A percentile compares a stretch with the other conserved stretches of the same genome.
Conservation (phyloP, 2,797 vertebrate genomes). For the Cheirogaleus major region DNA sequence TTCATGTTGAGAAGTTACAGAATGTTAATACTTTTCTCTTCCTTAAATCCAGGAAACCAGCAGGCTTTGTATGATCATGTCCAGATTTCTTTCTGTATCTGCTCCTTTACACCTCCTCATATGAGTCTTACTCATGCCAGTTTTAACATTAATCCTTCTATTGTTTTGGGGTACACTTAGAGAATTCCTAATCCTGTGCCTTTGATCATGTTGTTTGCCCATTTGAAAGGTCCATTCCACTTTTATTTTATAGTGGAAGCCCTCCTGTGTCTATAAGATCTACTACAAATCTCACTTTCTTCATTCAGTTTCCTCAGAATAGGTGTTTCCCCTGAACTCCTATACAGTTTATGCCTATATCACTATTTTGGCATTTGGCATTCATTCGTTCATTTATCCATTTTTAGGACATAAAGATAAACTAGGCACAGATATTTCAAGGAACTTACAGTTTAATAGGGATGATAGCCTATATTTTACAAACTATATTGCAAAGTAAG, state of each 20-base stretch:
- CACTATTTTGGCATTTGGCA: background rate
- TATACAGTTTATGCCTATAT: background rate
- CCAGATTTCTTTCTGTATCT: background rate
- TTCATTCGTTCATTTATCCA: background rate
- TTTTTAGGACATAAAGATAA: conserved; percentile 6
- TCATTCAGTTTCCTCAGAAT: background rate
- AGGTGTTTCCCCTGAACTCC: background rate
- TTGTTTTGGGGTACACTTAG: background rate
- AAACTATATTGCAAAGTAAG: background rate
- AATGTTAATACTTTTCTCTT: background rate
- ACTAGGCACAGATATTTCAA: conserved; percentile 4
- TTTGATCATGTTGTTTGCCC: background rate
- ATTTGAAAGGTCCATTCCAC: background rate
- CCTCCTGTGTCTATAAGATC: background rate
- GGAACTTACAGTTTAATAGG: background rate
- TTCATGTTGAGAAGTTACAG: background rate
- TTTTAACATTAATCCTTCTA: background rate
- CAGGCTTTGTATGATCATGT: background rate
- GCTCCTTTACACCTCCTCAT: background rate
- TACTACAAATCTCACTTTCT: background rate
- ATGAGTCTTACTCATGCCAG: background rate
- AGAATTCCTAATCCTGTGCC: background rate
- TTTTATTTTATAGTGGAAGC: background rate
- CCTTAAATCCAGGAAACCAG: background rate
- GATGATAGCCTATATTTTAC: background rate